Evolutionary conservation across 92 coral and sea anemone species (phyloP).

Genomic region (Porites divaricata): DNA sequence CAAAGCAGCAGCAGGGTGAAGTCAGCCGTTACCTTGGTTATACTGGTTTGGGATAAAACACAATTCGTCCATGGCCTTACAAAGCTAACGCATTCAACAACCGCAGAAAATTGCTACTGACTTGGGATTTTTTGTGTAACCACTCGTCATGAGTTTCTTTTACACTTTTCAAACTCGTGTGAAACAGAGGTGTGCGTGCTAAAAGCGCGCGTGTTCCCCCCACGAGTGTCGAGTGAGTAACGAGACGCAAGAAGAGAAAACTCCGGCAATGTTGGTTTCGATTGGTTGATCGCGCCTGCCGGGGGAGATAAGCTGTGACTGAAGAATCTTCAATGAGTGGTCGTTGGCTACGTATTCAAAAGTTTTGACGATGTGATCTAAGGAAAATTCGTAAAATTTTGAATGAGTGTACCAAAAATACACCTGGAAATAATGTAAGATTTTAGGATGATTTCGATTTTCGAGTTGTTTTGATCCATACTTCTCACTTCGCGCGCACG

Average conservation of each 20-base stretch:
- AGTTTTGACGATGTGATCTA: background rate
- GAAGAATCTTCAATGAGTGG: background rate
- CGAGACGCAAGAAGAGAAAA: background rate
- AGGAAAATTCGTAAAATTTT: background rate
- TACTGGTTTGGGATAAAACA: slow-evolving; percentile 1
- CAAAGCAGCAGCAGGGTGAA: slow-evolving; percentile 36
- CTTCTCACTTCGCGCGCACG: too few species aligned
- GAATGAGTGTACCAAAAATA: background rate
- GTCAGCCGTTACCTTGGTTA: background rate
- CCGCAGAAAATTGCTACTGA: background rate
- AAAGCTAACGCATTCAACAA: slow-evolving; percentile 17
- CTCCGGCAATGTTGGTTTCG: background rate
- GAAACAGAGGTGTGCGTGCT: background rate
- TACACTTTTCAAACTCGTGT: background rate
- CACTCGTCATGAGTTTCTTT: background rate
- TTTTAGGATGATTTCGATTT: too few species aligned
- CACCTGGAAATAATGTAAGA: too few species aligned
- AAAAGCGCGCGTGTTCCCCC: background rate
- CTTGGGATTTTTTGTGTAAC: background rate
- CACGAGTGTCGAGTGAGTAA: background rate
- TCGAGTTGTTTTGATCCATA: too few species aligned
- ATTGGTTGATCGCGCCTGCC: background rate
- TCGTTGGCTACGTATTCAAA: background rate
- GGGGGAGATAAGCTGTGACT: background rate
- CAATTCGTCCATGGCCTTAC: background rate